Conservation (phyloP, 1,140 invertebrate species). For the Trachymyrmex cornetzi region DNA sequence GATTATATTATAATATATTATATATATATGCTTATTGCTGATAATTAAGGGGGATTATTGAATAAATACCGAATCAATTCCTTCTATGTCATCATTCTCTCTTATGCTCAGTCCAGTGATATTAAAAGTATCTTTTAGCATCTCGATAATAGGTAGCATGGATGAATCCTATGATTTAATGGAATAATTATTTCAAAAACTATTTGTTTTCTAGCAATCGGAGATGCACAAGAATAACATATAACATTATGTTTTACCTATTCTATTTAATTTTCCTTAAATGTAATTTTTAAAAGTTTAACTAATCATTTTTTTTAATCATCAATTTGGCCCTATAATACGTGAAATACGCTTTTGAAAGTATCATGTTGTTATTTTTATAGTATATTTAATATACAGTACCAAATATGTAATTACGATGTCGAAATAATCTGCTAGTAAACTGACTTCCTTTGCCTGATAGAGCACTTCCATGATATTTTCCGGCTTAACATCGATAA, state of each 20-base stretch:
- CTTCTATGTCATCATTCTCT: slow-evolving; percentile 40
- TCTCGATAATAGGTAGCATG: slow-evolving; percentile 35
- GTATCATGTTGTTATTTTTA: background rate
- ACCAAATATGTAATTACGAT: slow-evolving; percentile 89
- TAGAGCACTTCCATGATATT: slow-evolving; percentile 90
- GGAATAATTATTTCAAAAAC: slow-evolving; percentile 45
- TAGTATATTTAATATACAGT: background rate
- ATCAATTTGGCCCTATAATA: background rate
- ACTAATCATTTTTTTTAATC: background rate
- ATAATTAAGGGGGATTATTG: background rate
- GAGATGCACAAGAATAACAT: background rate
- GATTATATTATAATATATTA: background rate
- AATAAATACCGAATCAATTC: slow-evolving; percentile 62
- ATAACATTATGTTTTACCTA: no score
- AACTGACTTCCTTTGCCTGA: slow-evolving; percentile 93
- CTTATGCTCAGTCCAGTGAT: slow-evolving; percentile 66
- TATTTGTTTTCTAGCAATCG: background rate
- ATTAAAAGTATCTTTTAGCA: slow-evolving; percentile 54
- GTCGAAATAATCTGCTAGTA: slow-evolving; percentile 91
- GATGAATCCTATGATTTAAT: slow-evolving; percentile 59
- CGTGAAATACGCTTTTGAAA: background rate
- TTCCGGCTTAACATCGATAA: slow-evolving; percentile 92
- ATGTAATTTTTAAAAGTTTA: no score
- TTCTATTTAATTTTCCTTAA: no score
- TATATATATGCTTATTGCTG: background rate